Evolutionary conservation across 1,140 invertebrate species (phyloP), one percentile per base, ranked within the genome.

Genomic region (Drosophila subobscura): DNA sequence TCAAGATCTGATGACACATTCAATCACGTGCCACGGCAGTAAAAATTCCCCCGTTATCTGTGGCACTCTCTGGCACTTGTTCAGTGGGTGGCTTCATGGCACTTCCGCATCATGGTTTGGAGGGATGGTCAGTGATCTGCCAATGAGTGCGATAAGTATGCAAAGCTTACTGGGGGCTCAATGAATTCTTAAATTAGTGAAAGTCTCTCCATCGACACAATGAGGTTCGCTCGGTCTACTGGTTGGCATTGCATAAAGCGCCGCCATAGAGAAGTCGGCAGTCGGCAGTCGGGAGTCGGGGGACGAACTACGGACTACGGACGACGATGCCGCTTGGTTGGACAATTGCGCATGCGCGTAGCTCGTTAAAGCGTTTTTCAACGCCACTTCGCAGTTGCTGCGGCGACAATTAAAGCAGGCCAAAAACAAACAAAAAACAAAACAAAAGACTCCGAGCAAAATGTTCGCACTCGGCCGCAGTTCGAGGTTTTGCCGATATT

Each of bases 301-400:
- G 33, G 23, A 29, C 16, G 16, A 20, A 1, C 16, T n/a, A 5
- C 29, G 29, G 29, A 33, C 29, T 8, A 49, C 41, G 50, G 51
- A 20, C 49, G 44, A 25, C 42, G 40, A 46, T 49, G 58, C 56
- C 60, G 77, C 64, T 81, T 81, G 77, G 81, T 85, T 85, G 81
- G 81, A 81, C 73, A 88, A 81, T 88, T 86, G 81, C 83, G 83
- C 81, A 88, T 86, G 73, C 81, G 81, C 83, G 81, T 86, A 74
- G 76, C 77, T 85, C 83, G 81, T 85, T 85, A 85, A 85, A 86
- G 74, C 71, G 61, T 64, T 57, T 64, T 70, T 59, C 40, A 45
- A 33, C 49, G 20, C 12, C 20, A 27, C n/a, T 7, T 22, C 22
- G 22, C 52, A 25, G 25, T 29, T 29, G 0, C 73, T 64, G 63